Evolutionary conservation across 2,888 invertebrate genomes (phyloP).

Genomic region (Julus scandinavius): DNA sequence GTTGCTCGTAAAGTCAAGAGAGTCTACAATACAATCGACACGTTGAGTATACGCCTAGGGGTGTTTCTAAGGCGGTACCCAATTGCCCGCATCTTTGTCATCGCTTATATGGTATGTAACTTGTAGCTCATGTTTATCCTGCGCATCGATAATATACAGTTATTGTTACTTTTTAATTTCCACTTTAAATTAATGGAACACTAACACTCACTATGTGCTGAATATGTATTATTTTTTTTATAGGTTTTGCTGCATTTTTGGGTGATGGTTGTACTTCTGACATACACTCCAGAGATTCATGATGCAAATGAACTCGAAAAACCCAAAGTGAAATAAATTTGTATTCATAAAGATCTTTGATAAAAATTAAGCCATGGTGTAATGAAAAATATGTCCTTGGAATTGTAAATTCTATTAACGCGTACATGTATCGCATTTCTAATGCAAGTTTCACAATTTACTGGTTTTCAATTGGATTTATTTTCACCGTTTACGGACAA

Average conservation of each 20-base stretch:
- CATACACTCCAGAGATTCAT: conserved; percentile 75
- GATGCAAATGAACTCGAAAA: conserved; percentile 52
- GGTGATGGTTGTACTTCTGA: conserved; percentile 82
- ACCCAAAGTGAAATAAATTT: background rate
- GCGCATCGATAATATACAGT: too few relatives aligned
- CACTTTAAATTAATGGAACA: too few relatives aligned
- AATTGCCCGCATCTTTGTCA: conserved; percentile 81
- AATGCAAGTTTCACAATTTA: background rate
- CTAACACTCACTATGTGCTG: background rate
- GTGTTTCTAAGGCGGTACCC: conserved; percentile 84
- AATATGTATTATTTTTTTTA: background rate
- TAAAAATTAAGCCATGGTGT: background rate
- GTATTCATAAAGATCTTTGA: background rate
- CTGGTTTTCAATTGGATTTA: background rate
- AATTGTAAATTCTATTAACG: background rate
- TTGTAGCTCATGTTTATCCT: background rate
- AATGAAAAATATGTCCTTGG: background rate
- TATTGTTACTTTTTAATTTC: too few relatives aligned
- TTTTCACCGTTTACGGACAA: background rate
- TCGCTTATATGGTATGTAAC: conserved; percentile 78
- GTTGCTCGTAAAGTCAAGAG: conserved; percentile 80
- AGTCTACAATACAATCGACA: conserved; percentile 80
- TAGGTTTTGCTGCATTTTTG: conserved; percentile 82
- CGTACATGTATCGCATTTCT: background rate
- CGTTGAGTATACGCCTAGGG: conserved; percentile 81